Evolutionary conservation across 2,797 vertebrate genomes (phyloP).

Genomic region (Pteronotus mesoamericanus): DNA sequence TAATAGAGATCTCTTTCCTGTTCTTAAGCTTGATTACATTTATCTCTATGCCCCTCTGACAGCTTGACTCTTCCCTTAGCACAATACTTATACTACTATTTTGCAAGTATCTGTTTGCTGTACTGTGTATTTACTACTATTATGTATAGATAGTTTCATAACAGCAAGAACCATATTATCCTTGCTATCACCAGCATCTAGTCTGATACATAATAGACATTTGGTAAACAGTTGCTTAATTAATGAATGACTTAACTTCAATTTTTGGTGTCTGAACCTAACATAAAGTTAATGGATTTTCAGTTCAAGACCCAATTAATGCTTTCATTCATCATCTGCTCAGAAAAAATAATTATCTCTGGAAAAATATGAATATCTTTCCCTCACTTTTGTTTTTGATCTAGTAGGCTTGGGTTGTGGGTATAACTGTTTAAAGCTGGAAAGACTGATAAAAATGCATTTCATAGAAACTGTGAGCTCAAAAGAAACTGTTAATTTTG

Average conservation of each 20-base stretch:
- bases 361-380: neutral
- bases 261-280: neutral
- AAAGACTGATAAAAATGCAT: neutral
- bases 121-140: neutral
- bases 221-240: neutral
- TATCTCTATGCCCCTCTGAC: neutral
- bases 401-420: neutral
- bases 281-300: neutral
- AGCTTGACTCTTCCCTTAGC: neutral
- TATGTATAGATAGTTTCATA: neutral
- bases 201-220: neutral
- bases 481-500: slow-evolving; percentile 1
- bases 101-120: neutral
- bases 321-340: neutral
- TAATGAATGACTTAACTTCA: neutral
- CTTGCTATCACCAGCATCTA: neutral
- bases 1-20: neutral
- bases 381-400: neutral
- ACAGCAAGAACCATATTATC: neutral
- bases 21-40: neutral
- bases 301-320: neutral
- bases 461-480: neutral
- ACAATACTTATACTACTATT: neutral
- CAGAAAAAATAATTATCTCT: neutral
- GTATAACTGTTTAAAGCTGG: neutral